Percentiles rank a stretch among this genome's conserved stretches.
phyloP scores from a whole-genome alignment of 2,113 vertebrate species.

The Peromyscus maniculatus region DNA sequence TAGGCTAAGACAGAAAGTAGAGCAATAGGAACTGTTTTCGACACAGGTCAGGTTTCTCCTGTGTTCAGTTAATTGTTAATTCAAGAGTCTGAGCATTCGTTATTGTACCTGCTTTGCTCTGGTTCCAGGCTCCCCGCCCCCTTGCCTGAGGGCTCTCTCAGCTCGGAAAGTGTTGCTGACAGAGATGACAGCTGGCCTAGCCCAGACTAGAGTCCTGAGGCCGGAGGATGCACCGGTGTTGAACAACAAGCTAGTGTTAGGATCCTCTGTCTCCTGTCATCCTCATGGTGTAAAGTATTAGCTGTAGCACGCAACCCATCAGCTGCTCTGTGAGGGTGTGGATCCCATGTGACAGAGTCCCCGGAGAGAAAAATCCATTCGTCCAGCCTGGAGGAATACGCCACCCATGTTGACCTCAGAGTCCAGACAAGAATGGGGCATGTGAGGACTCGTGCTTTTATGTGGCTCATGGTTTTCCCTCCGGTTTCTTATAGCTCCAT shows the following conservation, averaged over 20 bases:
- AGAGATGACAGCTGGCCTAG: background rate
- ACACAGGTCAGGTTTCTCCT: background rate
- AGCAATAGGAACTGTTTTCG: slow-evolving; percentile 1
- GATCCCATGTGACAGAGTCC: background rate
- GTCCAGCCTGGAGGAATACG: background rate
- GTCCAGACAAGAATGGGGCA: background rate
- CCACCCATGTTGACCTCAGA: background rate
- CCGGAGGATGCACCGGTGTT: background rate
- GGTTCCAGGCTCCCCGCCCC: background rate
- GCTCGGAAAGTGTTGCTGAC: background rate
- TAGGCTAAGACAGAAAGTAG: background rate
- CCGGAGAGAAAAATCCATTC: background rate
- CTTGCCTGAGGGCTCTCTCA: background rate
- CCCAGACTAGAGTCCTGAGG: background rate
- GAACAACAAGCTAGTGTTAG: background rate
- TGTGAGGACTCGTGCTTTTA: background rate
- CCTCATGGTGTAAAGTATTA: background rate
- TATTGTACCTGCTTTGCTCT: background rate
- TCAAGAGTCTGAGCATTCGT: background rate
- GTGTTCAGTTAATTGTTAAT: slow-evolving; percentile 4
- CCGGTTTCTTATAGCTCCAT: slow-evolving; percentile 91
- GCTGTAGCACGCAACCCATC: background rate
- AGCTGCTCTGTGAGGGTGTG: background rate
- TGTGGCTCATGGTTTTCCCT: background rate
- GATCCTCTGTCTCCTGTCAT: background rate